Base-by-base conservation (phyloP, 2,113 vertebrate species). In the Scophthalmus maximus region DNA sequence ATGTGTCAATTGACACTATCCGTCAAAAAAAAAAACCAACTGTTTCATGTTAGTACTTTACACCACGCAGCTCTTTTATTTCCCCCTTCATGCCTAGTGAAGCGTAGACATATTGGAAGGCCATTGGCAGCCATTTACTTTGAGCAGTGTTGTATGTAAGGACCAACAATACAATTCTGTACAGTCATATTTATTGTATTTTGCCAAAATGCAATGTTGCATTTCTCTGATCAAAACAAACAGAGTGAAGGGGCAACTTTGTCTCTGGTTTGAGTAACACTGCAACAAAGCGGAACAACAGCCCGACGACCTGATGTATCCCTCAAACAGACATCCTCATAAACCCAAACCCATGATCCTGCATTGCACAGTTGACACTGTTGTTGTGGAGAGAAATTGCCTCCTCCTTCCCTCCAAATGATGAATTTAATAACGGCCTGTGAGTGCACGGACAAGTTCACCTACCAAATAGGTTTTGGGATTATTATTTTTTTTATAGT, bases 401-500 rank as follows among this genome's bases (percentile, higher is more conserved):
- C 44, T 75, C 38, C 40, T 25, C 60, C 57, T 59, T 75, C 61
- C 60, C 38, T 68, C 23, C 34, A 40, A 56, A 60, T 67, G 55
- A 81, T 78, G 26, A 58, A 58, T 78, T 71, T 63, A 63, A 44
- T 58, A 63, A 64, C 6, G 0, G 38, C 38, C 9, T 6, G 30
- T 57, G 38, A 68, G 68, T 55, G 62, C 62, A 68, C 38, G 49
- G 56, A 50, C 49, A 67, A 59, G 63, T 60, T 25, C 68, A 11
- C 30, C 1, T n/a, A 1, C 7, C 0, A 9, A 57, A 50, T 51
- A 49, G 51, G 34, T 27, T 69, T 62, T 51, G 25, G 34, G n/a
- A 27, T 55, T n/a, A 67, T 78, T 59, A 73, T 38, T 38, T 7
- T 38, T 79, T 78, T 65, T 80, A 77, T 75, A 10, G 65, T 23